phyloP scores from a whole-genome alignment of 2,113 vertebrate species.

The Xyliphius kryptos region DNA sequence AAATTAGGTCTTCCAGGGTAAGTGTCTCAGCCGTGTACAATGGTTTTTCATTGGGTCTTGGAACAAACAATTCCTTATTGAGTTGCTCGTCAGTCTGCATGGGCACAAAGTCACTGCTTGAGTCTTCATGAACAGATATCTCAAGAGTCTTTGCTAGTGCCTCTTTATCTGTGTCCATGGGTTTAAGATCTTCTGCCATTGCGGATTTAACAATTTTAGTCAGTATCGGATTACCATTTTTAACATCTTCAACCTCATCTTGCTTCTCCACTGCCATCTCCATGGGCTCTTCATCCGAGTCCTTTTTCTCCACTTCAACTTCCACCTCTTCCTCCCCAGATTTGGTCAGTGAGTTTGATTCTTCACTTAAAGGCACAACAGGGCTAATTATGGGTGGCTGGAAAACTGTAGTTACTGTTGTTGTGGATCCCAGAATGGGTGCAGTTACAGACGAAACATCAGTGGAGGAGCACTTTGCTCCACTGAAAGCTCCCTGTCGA shows the following conservation, averaged over 20 bases:
- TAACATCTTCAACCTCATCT: slow-evolving; percentile 76
- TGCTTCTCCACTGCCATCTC: slow-evolving; percentile 64
- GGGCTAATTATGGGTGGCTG: slow-evolving; percentile 97
- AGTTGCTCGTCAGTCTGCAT: slow-evolving; percentile 96
- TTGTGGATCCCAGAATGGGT: slow-evolving; percentile 77
- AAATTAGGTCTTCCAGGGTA: slow-evolving; percentile 82
- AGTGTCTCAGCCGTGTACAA: slow-evolving; percentile 79
- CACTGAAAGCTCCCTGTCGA: slow-evolving; percentile 88
- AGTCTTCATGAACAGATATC: slow-evolving; percentile 90
- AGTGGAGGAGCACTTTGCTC: slow-evolving; percentile 75
- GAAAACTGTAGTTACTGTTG: slow-evolving; percentile 91
- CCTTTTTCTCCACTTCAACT: slow-evolving; percentile 75
- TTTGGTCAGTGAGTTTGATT: slow-evolving; percentile 71
- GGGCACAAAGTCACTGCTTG: slow-evolving; percentile 82
- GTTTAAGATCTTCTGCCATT: slow-evolving; percentile 87
- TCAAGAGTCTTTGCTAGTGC: slow-evolving; percentile 85
- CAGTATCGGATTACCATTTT: slow-evolving; percentile 74
- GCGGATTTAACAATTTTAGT: slow-evolving; percentile 77
- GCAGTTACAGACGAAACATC: slow-evolving; percentile 74
- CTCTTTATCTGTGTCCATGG: slow-evolving; percentile 97
- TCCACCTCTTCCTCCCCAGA: slow-evolving; percentile 75
- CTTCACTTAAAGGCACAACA: slow-evolving; percentile 64
- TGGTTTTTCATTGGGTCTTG: slow-evolving; percentile 82
- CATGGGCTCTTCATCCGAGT: slow-evolving; percentile 75
- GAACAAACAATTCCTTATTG: slow-evolving; percentile 86